Base-by-base conservation (phyloP, 2,113 vertebrate species). In the Danio rerio region DNA sequence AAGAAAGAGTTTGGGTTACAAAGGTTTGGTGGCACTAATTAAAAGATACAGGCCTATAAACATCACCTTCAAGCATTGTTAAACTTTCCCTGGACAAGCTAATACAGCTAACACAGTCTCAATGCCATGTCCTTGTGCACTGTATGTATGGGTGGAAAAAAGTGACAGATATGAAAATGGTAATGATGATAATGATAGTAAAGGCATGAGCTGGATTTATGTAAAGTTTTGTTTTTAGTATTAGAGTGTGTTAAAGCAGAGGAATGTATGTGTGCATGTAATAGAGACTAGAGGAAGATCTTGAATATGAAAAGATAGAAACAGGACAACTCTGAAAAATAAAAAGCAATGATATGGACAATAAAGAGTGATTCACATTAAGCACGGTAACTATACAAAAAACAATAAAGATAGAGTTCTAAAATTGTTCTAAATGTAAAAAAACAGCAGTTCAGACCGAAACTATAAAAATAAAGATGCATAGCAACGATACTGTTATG, bases 21-120 rank as follows among this genome's bases (percentile, higher is more conserved):
- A 59, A 61, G 94, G 94, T 95, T 95, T 96, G 94, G 89, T 95
- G 93, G 93, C 94, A 93, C 90, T 95, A 96, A 96, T 95, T 94
- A 96, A 92, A 94, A 94, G 94, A 92, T 93, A 93, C 93, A 93
- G 93, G 92, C 92, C 92, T 91, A 87, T 95, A 96, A 95, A 94
- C 91, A 94, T 94, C 95, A 95, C 93, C 91, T 93, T 90, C 91
- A 94, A 94, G 93, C 92, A 93, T 93, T 88, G 94, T 88, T 90
- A 84, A 82, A 89, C 85, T 83, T 91, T 91, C 82, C 95, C 94
- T 95, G 95, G 93, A 92, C 94, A 94, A 90, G 91, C 94, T 96
- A n/a, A n/a, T n/a, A n/a, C 95, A 95, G 76, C 87, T 69, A 70
- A 82, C 50, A 63, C 13, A 63, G 43, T 40, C 20, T 10, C 8